Conservation (phyloP, 2,113 vertebrate species). For the Lamprotornis superbus region DNA sequence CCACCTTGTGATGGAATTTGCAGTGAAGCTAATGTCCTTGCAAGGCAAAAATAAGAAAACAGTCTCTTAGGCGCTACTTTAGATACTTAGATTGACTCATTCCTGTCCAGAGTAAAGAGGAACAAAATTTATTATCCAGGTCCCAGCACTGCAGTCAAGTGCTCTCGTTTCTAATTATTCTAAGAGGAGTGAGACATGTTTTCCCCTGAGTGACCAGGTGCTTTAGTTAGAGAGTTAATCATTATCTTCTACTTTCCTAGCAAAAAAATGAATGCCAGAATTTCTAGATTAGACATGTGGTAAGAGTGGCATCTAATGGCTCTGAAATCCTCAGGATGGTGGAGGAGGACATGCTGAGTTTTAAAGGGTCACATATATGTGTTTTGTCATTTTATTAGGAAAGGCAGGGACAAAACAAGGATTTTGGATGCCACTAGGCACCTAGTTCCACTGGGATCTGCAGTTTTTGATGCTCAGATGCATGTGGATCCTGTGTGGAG, state of each 20-base stretch:
- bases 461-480: background rate
- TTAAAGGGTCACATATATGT: background rate
- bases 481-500: background rate
- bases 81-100: background rate
- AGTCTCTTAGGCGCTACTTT: background rate
- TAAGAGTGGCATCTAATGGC: slow-evolving; percentile 5
- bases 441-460: background rate
- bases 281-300: background rate
- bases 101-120: background rate
- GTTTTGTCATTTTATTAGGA: background rate
- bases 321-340: background rate
- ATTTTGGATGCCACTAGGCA: background rate
- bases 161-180: background rate
- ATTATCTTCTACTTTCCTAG: background rate
- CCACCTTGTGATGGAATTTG: background rate
- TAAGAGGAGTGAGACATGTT: background rate
- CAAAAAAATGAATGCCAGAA: background rate
- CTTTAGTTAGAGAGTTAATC: background rate
- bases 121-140: background rate
- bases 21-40: background rate
- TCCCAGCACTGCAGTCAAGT: background rate
- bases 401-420: background rate
- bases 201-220: background rate
- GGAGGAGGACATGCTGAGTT: background rate
- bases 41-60: background rate